These are phyloP conservation scores for Chrysolophus pictus DNA, from an alignment of 2,797 vertebrate species.

Conservation along the genomic window DNA sequence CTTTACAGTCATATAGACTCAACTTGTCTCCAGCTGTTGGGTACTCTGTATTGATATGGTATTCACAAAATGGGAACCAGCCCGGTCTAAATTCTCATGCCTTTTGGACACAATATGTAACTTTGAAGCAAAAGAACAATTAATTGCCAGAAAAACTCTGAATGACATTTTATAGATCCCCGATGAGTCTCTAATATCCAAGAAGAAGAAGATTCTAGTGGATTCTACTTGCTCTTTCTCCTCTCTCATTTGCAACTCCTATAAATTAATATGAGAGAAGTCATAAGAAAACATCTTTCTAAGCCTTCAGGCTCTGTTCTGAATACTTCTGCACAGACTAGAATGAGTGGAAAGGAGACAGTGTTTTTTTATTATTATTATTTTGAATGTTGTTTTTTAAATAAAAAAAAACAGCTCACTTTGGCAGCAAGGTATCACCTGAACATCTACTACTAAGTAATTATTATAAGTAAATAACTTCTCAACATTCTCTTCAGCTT, in stretches of 20 bases:
- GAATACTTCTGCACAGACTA: neutral
- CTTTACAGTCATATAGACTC: neutral
- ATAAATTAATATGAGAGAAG: neutral
- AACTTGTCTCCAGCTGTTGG: neutral
- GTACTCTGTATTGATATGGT: neutral
- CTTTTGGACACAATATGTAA: neutral
- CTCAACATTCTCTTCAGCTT: neutral
- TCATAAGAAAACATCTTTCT: neutral
- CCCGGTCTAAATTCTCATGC: neutral
- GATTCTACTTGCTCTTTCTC: neutral
- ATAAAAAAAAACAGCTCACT: neutral
- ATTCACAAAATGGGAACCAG: neutral
- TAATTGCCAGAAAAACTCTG: neutral
- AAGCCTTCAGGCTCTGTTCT: neutral
- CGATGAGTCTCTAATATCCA: neutral
- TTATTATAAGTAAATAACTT: constrained; percentile 33
- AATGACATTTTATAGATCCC: neutral
- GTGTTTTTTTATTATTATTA: neutral
- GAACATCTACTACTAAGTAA: neutral
- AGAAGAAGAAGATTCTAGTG: neutral
- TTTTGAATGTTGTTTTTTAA: neutral
- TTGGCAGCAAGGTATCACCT: neutral
- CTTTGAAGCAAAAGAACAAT: neutral
- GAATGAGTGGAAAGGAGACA: neutral
- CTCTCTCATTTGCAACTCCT: neutral